Evolutionary conservation across 2,113 vertebrate genomes (phyloP).

Genomic region (Lampris incognitus): DNA sequence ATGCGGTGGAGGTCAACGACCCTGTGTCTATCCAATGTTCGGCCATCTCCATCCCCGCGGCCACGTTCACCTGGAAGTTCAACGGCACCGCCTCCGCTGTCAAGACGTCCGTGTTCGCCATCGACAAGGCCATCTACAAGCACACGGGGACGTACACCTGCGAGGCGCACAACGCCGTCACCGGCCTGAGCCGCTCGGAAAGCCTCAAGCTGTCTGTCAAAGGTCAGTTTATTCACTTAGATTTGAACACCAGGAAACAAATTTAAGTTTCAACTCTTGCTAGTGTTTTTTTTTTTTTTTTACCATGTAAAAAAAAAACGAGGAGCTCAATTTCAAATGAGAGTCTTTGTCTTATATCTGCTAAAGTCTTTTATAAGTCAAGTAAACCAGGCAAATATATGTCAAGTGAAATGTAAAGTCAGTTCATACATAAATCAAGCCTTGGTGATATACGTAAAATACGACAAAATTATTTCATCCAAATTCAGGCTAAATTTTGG

Average conservation of each 20-base stretch:
- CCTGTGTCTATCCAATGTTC: not conserved
- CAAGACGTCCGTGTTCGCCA: fast-evolving
- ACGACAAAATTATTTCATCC: too few species aligned
- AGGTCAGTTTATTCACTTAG: constrained; percentile 57
- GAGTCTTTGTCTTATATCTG: too few species aligned
- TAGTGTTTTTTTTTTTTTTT: too few species aligned
- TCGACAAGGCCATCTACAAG: not conserved
- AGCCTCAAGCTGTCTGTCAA: constrained; percentile 58
- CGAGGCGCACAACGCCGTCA: constrained; percentile 64
- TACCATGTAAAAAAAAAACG: too few species aligned
- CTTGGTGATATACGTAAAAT: too few species aligned
- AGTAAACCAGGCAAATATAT: too few species aligned
- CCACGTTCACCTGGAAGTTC: constrained; percentile 74
- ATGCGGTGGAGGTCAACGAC: constrained; percentile 6
- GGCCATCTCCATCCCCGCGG: constrained; percentile 47
- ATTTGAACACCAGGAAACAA: not conserved
- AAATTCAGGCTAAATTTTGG: too few species aligned
- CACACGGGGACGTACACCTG: constrained; percentile 75
- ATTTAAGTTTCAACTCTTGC: not conserved
- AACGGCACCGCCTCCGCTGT: constrained; percentile 11
- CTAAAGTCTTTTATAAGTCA: too few species aligned
- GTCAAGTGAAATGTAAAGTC: too few species aligned
- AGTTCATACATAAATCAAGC: too few species aligned
- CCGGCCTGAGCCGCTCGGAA: not conserved
- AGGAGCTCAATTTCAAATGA: too few species aligned